A percentile compares a stretch with the other conserved stretches of the same genome.
phyloP scores from a whole-genome alignment of 2,113 vertebrate genomes.

The Oceanites oceanicus region DNA sequence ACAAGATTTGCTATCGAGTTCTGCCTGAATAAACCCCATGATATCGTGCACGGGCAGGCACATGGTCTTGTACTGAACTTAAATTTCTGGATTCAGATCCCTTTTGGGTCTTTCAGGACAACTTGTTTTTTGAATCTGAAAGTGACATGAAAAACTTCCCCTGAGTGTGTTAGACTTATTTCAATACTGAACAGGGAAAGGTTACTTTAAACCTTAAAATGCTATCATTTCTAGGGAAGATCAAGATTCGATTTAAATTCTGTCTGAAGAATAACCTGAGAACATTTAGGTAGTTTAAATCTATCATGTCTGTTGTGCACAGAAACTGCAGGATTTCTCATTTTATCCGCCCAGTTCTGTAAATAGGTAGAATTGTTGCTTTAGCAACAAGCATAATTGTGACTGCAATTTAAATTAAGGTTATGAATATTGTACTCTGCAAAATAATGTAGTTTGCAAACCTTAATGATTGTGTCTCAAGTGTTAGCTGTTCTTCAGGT shows the following conservation, averaged over 20 bases:
- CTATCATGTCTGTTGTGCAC: background rate
- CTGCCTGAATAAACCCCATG: background rate
- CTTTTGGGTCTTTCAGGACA: background rate
- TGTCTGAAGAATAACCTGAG: background rate
- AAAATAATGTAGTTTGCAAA: background rate
- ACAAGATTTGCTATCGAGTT: background rate
- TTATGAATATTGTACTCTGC: background rate
- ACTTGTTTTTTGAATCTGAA: background rate
- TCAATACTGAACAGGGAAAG: background rate
- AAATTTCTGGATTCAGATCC: background rate
- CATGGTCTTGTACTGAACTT: background rate
- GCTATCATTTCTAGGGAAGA: background rate
- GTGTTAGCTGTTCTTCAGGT: background rate
- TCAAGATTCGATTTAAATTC: background rate
- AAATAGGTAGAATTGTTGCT: slow-evolving; percentile 14
- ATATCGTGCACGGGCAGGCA: background rate
- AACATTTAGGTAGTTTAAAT: background rate
- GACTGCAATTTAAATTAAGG: slow-evolving; percentile 13
- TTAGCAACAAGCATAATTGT: slow-evolving; percentile 41
- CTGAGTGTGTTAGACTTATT: background rate
- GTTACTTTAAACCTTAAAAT: background rate
- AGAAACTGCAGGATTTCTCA: background rate
- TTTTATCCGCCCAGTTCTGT: background rate
- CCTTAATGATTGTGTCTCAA: background rate
- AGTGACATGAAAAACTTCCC: background rate